A percentile compares a stretch with the other conserved stretches of the same genome.
These are phyloP conservation scores for Ophion ventricosus DNA, from an alignment of 2,888 invertebrate genomes.

Conservation along the genomic window DNA sequence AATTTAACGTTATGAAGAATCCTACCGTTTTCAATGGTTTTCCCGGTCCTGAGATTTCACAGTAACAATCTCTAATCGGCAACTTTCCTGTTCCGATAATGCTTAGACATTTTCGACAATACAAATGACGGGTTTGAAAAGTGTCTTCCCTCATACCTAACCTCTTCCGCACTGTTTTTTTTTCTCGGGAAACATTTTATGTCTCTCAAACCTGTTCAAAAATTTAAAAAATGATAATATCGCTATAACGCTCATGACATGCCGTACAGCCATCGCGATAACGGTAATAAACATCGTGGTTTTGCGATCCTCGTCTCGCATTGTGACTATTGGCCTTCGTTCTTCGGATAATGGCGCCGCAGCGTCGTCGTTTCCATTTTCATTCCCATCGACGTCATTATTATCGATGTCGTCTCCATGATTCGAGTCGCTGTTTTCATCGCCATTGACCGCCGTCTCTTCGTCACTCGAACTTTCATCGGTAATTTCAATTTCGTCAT, in stretches of 20 bases:
- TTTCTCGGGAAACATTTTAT: conserved; percentile 2
- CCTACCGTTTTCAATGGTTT: conserved; percentile 4
- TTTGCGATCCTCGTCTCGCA: conserved; percentile 9
- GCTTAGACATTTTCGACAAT: conserved; percentile 1
- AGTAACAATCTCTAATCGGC: conserved; percentile 11
- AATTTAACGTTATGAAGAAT: conserved; percentile 27
- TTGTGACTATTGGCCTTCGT: conserved; percentile 1
- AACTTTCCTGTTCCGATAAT: conserved; percentile 5
- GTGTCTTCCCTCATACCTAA: conserved; percentile 1
- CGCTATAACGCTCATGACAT: conserved; percentile 2
- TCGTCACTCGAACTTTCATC: conserved; percentile 16
- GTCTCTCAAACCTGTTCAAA: not conserved
- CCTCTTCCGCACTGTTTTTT: not conserved
- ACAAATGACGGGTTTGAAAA: conserved; percentile 4
- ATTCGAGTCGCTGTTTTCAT: not conserved
- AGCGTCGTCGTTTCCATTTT: not conserved
- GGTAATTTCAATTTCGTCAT: not conserved
- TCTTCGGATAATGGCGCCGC: conserved; percentile 13
- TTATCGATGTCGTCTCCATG: conserved; percentile 4
- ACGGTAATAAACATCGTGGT: conserved; percentile 6
- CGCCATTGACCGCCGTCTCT: conserved; percentile 1
- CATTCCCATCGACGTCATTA: conserved; percentile 2
- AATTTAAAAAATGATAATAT: conserved; percentile 3
- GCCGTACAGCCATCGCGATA: conserved; percentile 11
- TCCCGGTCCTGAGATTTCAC: conserved; percentile 4